A percentile compares a stretch with the other conserved stretches of the same genome.
Conservation (phyloP, 2,888 invertebrate genomes). For the Pammene aurita region DNA sequence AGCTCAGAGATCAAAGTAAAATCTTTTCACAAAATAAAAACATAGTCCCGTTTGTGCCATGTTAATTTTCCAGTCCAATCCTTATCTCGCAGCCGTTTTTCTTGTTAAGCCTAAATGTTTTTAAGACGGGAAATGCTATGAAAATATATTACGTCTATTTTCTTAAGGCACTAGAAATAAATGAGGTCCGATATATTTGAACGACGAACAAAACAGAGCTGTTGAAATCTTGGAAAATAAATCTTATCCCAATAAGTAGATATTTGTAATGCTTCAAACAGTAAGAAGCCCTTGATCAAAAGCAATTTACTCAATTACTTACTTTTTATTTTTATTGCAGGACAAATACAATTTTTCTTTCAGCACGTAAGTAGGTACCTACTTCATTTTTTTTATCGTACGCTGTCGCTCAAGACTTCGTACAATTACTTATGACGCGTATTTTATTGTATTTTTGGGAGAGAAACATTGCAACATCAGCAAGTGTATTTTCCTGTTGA, state of each 20-base stretch:
- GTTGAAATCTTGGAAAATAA: background rate
- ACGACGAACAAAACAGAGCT: slow-evolving; percentile 1
- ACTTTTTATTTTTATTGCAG: background rate
- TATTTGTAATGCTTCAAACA: slow-evolving; percentile 10
- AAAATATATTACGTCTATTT: slow-evolving; percentile 21
- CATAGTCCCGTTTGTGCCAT: background rate
- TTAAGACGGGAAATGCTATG: slow-evolving; percentile 5
- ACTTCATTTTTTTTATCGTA: background rate
- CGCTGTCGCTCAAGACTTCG: background rate
- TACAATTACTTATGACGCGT: background rate
- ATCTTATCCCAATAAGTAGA: background rate
- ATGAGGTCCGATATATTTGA: slow-evolving; percentile 20
- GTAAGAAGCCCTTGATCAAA: slow-evolving; percentile 3
- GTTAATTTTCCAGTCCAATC: slow-evolving; percentile 32
- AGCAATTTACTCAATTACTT: slow-evolving; percentile 14
- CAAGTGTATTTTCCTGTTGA: slow-evolving; percentile 4
- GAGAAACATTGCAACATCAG: slow-evolving; percentile 1
- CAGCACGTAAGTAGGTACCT: background rate
- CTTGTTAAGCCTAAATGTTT: slow-evolving; percentile 19
- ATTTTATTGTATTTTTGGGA: slow-evolving; percentile 10
- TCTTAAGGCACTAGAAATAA: slow-evolving; percentile 24
- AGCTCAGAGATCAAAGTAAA: slow-evolving; percentile 34
- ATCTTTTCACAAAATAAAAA: slow-evolving; percentile 16
- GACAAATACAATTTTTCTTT: slow-evolving; percentile 5
- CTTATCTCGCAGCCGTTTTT: slow-evolving; percentile 24